Evolutionary conservation across 2,888 invertebrate genomes (phyloP), one percentile per base, ranked within the genome.

Genomic region (Bhutanitis thaidina): DNA sequence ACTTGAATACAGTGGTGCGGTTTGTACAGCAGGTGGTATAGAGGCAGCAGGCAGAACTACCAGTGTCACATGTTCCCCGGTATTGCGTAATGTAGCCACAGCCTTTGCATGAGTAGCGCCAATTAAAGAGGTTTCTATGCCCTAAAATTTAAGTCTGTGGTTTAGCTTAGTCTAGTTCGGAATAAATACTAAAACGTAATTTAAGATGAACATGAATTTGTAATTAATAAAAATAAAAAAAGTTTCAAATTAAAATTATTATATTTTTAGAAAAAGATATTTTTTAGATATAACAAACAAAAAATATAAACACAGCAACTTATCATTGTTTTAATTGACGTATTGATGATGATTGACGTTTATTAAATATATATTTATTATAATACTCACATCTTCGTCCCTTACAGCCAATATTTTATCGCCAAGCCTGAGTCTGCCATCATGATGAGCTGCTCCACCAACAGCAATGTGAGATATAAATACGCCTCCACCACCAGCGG

Each of bases 331-430:
- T 20, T 20, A 2, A 20, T 20, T 20, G 5, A 3, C 20, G 2
- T 20, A 3, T 20, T 3, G 5, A 3, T 20, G 5, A 5, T 20
- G 20, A 5, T 5, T 20, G 20, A 20, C 20, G 2, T 20, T 5
- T 20, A 20, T 20, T 20, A 3, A 5, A 3, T 3, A 5, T 20
- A 3, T 20, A 5, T 20, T 20, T 2, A 20, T 20, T 20, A n/a
- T 20, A 34, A 43, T 25, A 81, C 89, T 82, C 57, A 90, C 90
- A 65, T 87, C 79, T 64, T 85, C 80, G 67, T 89, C 86, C 57
- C 86, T 81, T 30, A 90, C 90, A 59, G 90, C 90, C 61, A 90
- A 71, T 67, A 90, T 88, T 68, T 88, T 86, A 77, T 90, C 90
- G 53, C 90, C 90, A 68, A 90, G 64, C 61, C 83, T 78, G 58